Conservation (phyloP, 1,140 invertebrate genomes). For the Rhyzopertha dominica region DNA sequence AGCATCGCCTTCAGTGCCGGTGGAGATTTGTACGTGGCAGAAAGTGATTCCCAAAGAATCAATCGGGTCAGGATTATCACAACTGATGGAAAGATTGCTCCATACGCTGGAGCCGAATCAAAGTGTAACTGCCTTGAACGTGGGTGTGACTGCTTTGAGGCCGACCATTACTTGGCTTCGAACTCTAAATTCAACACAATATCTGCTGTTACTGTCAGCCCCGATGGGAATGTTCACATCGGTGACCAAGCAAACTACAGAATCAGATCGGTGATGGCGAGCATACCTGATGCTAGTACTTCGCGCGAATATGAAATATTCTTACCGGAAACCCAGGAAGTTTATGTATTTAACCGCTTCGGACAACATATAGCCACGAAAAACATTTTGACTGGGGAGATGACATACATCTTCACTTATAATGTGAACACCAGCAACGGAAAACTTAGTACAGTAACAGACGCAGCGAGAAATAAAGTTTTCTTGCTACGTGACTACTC, state of each 20-base stretch:
- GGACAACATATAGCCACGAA: constrained; percentile 90
- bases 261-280: constrained; percentile 87
- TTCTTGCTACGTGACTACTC: constrained; percentile 85
- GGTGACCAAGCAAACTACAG: constrained; percentile 89
- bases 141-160: constrained; percentile 86
- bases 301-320: constrained; percentile 90
- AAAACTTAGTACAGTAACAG: constrained; percentile 86
- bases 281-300: constrained; percentile 79
- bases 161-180: constrained; percentile 84
- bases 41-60: constrained; percentile 93
- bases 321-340: constrained; percentile 90
- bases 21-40: constrained; percentile 91
- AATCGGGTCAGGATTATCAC: constrained; percentile 85
- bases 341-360: constrained; percentile 93
- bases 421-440: constrained; percentile 96
- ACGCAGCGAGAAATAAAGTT: constrained; percentile 90
- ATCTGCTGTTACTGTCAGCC: constrained; percentile 86
- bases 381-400: constrained; percentile 89
- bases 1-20: constrained; percentile 91
- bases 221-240: constrained; percentile 90
- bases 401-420: constrained; percentile 88
- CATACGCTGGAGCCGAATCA: constrained; percentile 90
- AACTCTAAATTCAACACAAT: constrained; percentile 93
- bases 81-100: constrained; percentile 86
- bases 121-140: constrained; percentile 91